Evolutionary conservation across 2,113 vertebrate genomes (phyloP).

Genomic region (Corapipo altera): DNA sequence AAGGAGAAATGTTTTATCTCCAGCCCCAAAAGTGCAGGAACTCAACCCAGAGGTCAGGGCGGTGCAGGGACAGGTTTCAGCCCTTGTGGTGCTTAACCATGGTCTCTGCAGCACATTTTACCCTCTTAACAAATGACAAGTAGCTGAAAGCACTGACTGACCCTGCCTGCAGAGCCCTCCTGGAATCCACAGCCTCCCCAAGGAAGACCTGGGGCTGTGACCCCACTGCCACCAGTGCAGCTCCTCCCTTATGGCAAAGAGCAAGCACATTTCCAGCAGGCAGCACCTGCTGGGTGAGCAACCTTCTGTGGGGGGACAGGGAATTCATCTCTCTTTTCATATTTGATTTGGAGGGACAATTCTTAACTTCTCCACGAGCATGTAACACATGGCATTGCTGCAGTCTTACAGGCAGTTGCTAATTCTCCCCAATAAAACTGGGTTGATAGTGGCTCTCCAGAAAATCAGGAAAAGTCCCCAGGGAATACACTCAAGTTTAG

Average conservation of each 20-base stretch:
- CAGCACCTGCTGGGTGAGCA: neutral
- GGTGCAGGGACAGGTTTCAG: neutral
- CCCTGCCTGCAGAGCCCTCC: neutral
- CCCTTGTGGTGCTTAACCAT: neutral
- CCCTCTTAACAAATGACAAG: neutral
- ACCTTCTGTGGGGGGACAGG: too few species aligned
- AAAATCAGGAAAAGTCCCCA: neutral
- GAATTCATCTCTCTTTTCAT: too few species aligned
- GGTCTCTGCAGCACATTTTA: neutral
- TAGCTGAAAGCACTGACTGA: neutral
- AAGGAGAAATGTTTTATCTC: neutral
- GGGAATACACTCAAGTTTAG: neutral
- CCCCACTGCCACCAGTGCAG: neutral
- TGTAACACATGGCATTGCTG: neutral
- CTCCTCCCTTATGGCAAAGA: neutral
- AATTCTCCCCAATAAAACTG: neutral
- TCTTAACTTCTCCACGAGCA: neutral
- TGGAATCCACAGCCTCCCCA: too few species aligned
- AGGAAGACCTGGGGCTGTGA: neutral
- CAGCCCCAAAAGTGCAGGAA: neutral
- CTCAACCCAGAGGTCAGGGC: neutral
- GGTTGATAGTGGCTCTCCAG: neutral
- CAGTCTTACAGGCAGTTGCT: neutral
- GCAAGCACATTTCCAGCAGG: neutral
- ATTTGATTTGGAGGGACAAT: too few species aligned